A percentile compares a stretch with the other conserved stretches of the same genome.
Conservation (phyloP, 2,797 vertebrate species). For the Arnoldichthys spilopterus region DNA sequence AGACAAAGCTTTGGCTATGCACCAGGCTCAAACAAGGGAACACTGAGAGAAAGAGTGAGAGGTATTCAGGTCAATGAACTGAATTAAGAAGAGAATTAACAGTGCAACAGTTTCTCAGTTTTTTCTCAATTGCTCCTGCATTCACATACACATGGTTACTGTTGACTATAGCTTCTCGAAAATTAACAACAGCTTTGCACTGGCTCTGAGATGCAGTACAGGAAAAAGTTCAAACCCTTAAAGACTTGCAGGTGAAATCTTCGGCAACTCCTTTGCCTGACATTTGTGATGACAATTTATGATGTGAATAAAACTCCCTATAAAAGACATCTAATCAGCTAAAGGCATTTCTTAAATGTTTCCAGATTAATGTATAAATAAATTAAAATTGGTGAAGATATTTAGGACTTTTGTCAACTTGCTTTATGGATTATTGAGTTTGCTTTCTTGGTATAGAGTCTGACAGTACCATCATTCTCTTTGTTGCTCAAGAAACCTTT, state of each 20-base stretch:
- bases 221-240: slow-evolving; percentile 33
- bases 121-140: slow-evolving; percentile 7
- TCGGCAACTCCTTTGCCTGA: not conserved
- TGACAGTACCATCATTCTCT: too few relatives aligned
- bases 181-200: slow-evolving; percentile 49
- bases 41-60: slow-evolving; percentile 18
- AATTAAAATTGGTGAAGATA: not conserved
- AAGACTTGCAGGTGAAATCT: not conserved
- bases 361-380: not conserved
- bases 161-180: not conserved
- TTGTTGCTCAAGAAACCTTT: too few relatives aligned
- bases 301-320: slow-evolving; percentile 3
- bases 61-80: slow-evolving; percentile 67
- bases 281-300: not conserved
- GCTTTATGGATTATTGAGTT: too few relatives aligned
- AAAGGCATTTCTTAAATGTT: not conserved
- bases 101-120: slow-evolving; percentile 19
- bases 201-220: slow-evolving; percentile 33
- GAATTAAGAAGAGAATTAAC: slow-evolving; percentile 55
- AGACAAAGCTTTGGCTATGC: not conserved
- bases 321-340: not conserved
- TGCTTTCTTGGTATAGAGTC: too few relatives aligned
- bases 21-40: slow-evolving; percentile 24
- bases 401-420: not conserved
- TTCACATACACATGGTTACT: not conserved